Evolutionary conservation across 2,113 vertebrate species (phyloP).

Genomic region (Petrocephalus microphthalmus): DNA sequence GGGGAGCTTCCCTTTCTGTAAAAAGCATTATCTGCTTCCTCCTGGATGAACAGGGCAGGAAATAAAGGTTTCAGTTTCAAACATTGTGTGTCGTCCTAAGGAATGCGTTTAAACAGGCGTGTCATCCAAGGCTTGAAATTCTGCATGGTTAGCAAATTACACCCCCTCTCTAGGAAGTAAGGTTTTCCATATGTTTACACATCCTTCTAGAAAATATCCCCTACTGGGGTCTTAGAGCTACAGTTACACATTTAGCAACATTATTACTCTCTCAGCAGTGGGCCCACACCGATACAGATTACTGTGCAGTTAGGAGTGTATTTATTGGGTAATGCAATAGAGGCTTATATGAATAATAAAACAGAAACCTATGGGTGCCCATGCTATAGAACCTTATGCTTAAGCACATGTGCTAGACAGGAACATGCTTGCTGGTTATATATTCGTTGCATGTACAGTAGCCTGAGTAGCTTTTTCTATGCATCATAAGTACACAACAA

Average conservation of each 20-base stretch:
- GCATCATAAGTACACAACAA: background rate
- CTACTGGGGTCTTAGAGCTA: background rate
- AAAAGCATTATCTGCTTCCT: slow-evolving; percentile 18
- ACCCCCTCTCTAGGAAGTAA: slow-evolving; percentile 16
- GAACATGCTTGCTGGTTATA: background rate
- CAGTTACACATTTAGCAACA: background rate
- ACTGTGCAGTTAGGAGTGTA: background rate
- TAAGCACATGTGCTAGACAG: background rate
- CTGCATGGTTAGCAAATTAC: slow-evolving; percentile 22
- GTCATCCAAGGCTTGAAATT: slow-evolving; percentile 17
- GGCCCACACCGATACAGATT: background rate
- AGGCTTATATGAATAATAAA: background rate
- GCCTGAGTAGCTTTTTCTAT: background rate
- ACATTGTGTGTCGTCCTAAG: slow-evolving; percentile 8
- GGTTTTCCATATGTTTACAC: slow-evolving; percentile 21
- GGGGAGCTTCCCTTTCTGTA: background rate
- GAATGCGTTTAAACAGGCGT: slow-evolving; percentile 25
- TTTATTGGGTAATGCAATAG: slow-evolving; percentile 1
- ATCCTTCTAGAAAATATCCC: slow-evolving; percentile 8
- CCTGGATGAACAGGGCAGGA: slow-evolving; percentile 16
- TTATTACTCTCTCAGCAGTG: background rate
- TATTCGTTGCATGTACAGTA: background rate
- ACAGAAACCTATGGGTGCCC: background rate
- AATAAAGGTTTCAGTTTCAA: slow-evolving; percentile 21
- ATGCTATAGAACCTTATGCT: background rate